phyloP scores from a whole-genome alignment of 2,888 invertebrate genomes.

The Andrena chrysosceles region DNA sequence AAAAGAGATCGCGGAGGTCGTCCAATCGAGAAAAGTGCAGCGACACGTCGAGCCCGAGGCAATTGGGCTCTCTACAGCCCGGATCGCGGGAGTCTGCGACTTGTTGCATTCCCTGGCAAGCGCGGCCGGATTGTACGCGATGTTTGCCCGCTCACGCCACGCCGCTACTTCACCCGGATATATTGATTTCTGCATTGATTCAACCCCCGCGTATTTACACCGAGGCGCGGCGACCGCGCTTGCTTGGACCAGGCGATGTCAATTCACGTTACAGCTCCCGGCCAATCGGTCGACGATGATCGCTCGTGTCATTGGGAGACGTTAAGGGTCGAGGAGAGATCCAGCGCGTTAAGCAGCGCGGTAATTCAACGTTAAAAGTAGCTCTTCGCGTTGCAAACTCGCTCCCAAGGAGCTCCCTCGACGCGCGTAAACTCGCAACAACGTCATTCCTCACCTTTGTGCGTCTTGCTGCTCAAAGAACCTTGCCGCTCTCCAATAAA shows the following conservation, averaged over 20 bases:
- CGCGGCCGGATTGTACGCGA: conserved; percentile 40
- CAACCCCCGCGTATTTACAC: neutral
- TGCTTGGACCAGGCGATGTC: neutral
- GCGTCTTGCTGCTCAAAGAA: neutral
- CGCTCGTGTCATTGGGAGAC: neutral
- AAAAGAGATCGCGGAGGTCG: neutral
- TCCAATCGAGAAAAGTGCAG: conserved; percentile 40
- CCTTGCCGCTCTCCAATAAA: neutral
- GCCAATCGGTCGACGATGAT: conserved; percentile 2
- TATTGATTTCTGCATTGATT: conserved; percentile 50
- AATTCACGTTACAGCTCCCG: neutral
- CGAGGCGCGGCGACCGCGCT: neutral
- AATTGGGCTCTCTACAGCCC: conserved; percentile 37
- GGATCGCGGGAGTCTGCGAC: conserved; percentile 60
- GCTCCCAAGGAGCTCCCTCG: neutral
- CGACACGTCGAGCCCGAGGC: conserved; percentile 40
- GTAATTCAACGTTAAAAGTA: neutral
- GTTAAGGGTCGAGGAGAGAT: neutral
- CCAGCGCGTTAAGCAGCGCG: neutral
- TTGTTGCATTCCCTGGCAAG: conserved; percentile 66
- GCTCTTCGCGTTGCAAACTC: neutral
- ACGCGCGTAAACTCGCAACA: neutral
- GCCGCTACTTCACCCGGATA: conserved; percentile 31
- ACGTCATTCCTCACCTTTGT: conserved; percentile 24
- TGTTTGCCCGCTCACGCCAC: conserved; percentile 6